Evolutionary conservation across 2,888 invertebrate species (phyloP).

Genomic region (Entomobrya multifasciata): DNA sequence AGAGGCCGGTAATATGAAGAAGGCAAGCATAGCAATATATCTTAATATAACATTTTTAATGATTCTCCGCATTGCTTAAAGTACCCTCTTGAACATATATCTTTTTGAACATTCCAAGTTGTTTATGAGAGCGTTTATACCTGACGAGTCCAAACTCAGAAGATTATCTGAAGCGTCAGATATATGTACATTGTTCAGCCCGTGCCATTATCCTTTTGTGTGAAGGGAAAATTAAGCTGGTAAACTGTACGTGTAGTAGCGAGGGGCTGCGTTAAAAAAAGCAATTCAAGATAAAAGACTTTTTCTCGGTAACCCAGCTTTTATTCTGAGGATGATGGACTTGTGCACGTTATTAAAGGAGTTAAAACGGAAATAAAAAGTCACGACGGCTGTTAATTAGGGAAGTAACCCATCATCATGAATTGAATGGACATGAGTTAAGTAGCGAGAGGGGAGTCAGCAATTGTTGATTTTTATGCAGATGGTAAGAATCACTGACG

Average conservation of each 20-base stretch:
- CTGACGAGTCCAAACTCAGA: background rate
- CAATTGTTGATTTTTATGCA: too few relatives aligned
- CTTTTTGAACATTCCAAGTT: background rate
- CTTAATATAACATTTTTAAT: background rate
- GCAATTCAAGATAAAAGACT: slow-evolving; percentile 9
- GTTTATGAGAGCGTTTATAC: background rate
- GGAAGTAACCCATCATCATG: slow-evolving; percentile 1
- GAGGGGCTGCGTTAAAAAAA: background rate
- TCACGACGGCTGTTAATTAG: slow-evolving; percentile 27
- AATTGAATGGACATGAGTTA: background rate
- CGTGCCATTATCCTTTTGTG: background rate
- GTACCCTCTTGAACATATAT: background rate
- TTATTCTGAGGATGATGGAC: background rate
- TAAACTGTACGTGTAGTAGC: background rate
- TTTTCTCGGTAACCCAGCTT: background rate
- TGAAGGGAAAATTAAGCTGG: background rate
- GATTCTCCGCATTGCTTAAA: background rate
- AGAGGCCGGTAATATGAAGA: background rate
- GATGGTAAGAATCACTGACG: too few relatives aligned
- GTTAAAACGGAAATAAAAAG: slow-evolving; percentile 28
- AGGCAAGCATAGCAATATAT: too few relatives aligned
- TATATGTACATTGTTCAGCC: background rate
- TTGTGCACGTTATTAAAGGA: background rate
- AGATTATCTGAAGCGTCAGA: slow-evolving; percentile 6
- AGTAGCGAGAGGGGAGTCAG: too few relatives aligned